A percentile compares a stretch with the other conserved stretches of the same genome.
Evolutionary conservation across 2,113 vertebrate species (phyloP).

Genomic region (Cynoglossus semilaevis): DNA sequence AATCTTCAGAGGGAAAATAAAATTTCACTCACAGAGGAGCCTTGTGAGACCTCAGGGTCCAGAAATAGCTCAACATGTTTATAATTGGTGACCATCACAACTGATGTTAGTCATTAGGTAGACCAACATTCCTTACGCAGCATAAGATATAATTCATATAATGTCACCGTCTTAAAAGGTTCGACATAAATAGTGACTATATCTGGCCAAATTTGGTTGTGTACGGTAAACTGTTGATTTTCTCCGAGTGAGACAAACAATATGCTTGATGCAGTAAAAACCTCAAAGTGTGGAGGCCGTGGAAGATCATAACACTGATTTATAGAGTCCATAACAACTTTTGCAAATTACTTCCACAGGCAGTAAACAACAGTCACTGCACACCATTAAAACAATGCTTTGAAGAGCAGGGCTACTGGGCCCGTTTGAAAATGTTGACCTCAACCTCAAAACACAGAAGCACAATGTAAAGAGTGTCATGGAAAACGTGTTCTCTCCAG

Average conservation of each 20-base stretch:
- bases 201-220: slow-evolving; percentile 3
- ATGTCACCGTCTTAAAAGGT: slow-evolving; percentile 10
- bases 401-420: not conserved
- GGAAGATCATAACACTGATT: slow-evolving; percentile 14
- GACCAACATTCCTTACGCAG: slow-evolving; percentile 18
- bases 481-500: too few species aligned
- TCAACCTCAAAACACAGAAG: too few species aligned
- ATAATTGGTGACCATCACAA: slow-evolving; percentile 2
- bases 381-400: not conserved
- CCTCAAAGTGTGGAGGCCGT: not conserved
- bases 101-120: not conserved
- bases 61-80: slow-evolving; percentile 27
- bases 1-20: slow-evolving; percentile 2
- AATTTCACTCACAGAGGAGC: not conserved
- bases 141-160: slow-evolving; percentile 13
- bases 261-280: slow-evolving; percentile 1
- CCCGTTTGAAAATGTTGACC: too few species aligned
- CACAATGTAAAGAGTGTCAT: too few species aligned
- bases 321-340: not conserved
- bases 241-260: slow-evolving; percentile 1
- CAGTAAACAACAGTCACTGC: not conserved
- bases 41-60: slow-evolving; percentile 5
- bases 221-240: slow-evolving; percentile 26
- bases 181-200: slow-evolving; percentile 16
- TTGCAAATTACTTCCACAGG: not conserved